Evolutionary conservation across 37 sponge, comb jelly and placozoan species (phyloP), one percentile per base, ranked within the genome.

Genomic region (Diacarnus erythraeanus): DNA sequence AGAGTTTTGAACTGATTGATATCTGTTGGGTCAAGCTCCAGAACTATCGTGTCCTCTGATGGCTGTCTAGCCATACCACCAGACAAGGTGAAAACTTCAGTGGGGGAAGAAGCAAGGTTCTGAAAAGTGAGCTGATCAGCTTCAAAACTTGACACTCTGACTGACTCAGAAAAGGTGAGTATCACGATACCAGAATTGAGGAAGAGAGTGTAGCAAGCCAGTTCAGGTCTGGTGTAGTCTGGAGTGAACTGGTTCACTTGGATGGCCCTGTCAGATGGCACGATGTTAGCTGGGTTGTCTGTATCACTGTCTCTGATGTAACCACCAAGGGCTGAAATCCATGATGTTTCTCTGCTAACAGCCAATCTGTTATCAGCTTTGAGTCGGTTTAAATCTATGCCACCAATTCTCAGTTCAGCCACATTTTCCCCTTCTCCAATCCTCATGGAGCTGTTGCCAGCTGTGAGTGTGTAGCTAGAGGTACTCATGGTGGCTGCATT

Each of bases 91-190:
- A 81, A 92, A 9, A 51, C 40, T 10, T 2, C 29, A 0, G 75
- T 64, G 25, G 84, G 74, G 0, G 40, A 39, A 74, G 76, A 56
- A 0, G 22, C 34, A 22, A 42, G 22, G 36, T 78, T 84, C 42
- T 90, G 93, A 77, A 96, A 84, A 34, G 93, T 96, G 1, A 96
- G 60, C 44, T 93, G 88, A 12, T 69, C 76, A 27, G 88, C 73
- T 33, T 92, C 91, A 77, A 96, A 96, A 1, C 88, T 90, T 29
- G 72, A 75, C 12, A 74, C 33, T 12, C 80, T 75, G 18, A 95
- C 87, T 30, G 92, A 77, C 39, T 95, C 96, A 27, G 87, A 86
- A 84, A 95, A 95, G 0, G 92, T 95, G 29, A 95, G 73, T 0
- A 76, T 29, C 21, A 89, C 65, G 43, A 88, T 78, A 18, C 67